Evolutionary conservation across 2,113 vertebrate genomes (phyloP).

Genomic region (Passer domesticus): DNA sequence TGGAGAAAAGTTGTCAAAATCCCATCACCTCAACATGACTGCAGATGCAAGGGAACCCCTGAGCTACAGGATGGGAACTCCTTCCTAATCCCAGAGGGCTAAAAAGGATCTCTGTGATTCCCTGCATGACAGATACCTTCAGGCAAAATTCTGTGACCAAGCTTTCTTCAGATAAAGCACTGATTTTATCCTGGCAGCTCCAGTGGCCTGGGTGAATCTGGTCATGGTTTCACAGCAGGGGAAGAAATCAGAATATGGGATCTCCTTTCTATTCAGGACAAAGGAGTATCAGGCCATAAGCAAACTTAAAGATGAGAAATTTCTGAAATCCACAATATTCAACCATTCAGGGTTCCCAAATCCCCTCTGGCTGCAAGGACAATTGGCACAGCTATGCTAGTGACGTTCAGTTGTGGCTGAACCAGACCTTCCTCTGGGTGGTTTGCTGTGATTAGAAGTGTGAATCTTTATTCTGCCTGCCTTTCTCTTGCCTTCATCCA

Average conservation of each 20-base stretch:
- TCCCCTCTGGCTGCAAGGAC: neutral
- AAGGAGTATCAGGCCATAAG: neutral
- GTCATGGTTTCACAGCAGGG: neutral
- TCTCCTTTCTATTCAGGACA: neutral
- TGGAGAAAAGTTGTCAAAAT: constrained; percentile 21
- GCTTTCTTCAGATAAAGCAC: neutral
- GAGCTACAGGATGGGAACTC: neutral
- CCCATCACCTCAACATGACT: neutral
- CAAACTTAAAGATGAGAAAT: neutral
- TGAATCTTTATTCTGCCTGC: neutral
- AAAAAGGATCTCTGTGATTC: neutral
- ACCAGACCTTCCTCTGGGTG: neutral
- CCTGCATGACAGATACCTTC: neutral
- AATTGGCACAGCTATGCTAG: neutral
- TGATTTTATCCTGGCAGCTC: neutral
- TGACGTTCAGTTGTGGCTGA: neutral
- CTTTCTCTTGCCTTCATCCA: neutral
- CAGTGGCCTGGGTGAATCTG: neutral
- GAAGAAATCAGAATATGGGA: neutral
- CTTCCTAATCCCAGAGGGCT: neutral
- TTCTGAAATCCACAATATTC: neutral
- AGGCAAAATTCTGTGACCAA: neutral
- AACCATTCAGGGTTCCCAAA: neutral
- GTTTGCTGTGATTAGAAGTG: neutral
- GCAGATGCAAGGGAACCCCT: neutral